Base-by-base conservation (phyloP, 2,888 invertebrate species). In the Clanis bilineata region DNA sequence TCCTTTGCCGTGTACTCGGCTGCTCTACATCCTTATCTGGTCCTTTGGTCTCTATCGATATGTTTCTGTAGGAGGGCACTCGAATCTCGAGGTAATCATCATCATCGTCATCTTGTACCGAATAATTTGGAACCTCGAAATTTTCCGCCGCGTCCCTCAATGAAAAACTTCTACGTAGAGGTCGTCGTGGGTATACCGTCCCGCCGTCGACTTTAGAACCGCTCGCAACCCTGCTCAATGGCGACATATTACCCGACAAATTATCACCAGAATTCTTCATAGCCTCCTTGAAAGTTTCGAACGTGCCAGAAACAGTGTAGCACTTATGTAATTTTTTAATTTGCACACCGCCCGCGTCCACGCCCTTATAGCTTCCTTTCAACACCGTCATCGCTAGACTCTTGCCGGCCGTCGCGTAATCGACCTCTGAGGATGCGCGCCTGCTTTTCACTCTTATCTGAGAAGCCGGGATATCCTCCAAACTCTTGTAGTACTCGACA, bases 391-490 rank as follows among this genome's bases (percentile, higher is more conserved):
- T 68, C 39, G 83, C 85, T 55, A 82, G 61, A 64, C 76, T 80
- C 47, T 77, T 78, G 44, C 79, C 80, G 15, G 71, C 71, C 59
- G 69, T 66, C 60, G 70, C 72, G 58, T 71, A 67, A 58, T 74
- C 77, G 32, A 77, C 68, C 57, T 83, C 86, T 15, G 76, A 80
- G 76, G 90, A 91, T 85, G 84, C 86, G 41, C 86, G 85, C 74
- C 90, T 83, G 73, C 84, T 90, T 90, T 77, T 91, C 88, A 74
- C 74, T 76, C 69, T 77, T 1, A 62, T 47, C 59, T 77, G 87
- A 88, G 88, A 87, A 87, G 84, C 80, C 36, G 86, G 85, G 68
- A 89, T 83, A 88, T 91, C 90, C 71, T 90, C 91, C 59, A 85
- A 85, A 72, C 89, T 90, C 64, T 79, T 84, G 60, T 80, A 80